Evolutionary conservation across 2,113 vertebrate species (phyloP).

Genomic region (Octodon degus): DNA sequence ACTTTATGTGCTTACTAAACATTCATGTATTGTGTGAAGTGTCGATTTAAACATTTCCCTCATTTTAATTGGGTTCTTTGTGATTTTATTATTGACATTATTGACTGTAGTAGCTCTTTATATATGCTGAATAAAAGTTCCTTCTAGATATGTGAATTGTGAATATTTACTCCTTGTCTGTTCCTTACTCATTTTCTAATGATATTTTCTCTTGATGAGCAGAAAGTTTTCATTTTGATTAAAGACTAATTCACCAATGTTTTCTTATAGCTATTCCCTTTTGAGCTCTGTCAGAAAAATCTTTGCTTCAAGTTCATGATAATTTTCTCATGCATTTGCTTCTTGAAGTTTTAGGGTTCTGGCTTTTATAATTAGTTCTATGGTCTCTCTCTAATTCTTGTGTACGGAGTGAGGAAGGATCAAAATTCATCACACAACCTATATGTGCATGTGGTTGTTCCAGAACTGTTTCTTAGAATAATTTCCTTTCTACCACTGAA

Average conservation of each 20-base stretch:
- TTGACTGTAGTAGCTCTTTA: constrained; percentile 53
- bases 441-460: constrained; percentile 44
- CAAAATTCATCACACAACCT: not conserved
- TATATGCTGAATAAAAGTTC: constrained; percentile 52
- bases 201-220: constrained; percentile 38
- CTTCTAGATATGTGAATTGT: constrained; percentile 24
- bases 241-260: constrained; percentile 31
- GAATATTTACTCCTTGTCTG: constrained; percentile 44
- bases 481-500: constrained; percentile 23
- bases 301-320: constrained; percentile 47
- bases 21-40: constrained; percentile 52
- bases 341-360: constrained; percentile 57
- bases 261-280: constrained; percentile 53
- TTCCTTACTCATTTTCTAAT: constrained; percentile 43
- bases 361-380: constrained; percentile 42
- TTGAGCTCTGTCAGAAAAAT: constrained; percentile 45
- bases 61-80: constrained; percentile 57
- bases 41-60: constrained; percentile 46
- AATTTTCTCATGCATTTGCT: constrained; percentile 48
- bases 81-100: constrained; percentile 57
- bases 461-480: constrained; percentile 22
- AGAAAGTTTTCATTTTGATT: constrained; percentile 44
- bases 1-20: constrained; percentile 48
- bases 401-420: constrained; percentile 2
- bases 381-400: constrained; percentile 37